Evolutionary conservation across 2,113 vertebrate genomes (phyloP).

Genomic region (Pteropus alecto): DNA sequence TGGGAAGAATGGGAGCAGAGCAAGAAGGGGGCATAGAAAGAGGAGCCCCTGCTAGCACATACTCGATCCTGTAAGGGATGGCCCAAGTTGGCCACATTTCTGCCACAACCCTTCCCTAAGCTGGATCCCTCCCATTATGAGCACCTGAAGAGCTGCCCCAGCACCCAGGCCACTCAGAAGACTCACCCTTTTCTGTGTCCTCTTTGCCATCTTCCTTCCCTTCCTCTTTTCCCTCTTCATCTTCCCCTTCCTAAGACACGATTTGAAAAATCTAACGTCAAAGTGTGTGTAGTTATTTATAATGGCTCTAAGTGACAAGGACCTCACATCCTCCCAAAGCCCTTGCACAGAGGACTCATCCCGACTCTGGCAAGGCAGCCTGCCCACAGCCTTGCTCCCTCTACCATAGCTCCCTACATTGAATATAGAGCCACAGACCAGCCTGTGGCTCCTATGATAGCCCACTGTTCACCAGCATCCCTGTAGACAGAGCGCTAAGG

Average conservation of each 20-base stretch:
- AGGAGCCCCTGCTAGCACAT: neutral
- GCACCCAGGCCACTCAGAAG: neutral
- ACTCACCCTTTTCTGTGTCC: constrained; percentile 82
- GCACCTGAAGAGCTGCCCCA: neutral
- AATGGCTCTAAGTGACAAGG: neutral
- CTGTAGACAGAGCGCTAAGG: neutral
- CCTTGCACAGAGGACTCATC: neutral
- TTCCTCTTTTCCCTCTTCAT: constrained; percentile 80
- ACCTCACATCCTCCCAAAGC: neutral
- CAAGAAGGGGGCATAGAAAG: neutral
- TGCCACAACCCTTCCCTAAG: neutral
- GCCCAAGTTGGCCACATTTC: neutral
- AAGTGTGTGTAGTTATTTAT: neutral
- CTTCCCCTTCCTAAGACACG: constrained; percentile 46
- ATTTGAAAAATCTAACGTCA: constrained; percentile 16
- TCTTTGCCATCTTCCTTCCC: constrained; percentile 79
- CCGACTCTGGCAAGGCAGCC: neutral
- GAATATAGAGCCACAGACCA: neutral
- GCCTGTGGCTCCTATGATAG: neutral
- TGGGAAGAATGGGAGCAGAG: neutral
- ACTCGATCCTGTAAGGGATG: neutral
- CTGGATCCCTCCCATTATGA: neutral
- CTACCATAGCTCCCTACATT: neutral
- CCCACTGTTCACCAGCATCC: neutral
- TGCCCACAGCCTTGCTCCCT: neutral